Evolutionary conservation across 2,113 vertebrate genomes (phyloP).

Genomic region (Hemibagrus wyckioides): DNA sequence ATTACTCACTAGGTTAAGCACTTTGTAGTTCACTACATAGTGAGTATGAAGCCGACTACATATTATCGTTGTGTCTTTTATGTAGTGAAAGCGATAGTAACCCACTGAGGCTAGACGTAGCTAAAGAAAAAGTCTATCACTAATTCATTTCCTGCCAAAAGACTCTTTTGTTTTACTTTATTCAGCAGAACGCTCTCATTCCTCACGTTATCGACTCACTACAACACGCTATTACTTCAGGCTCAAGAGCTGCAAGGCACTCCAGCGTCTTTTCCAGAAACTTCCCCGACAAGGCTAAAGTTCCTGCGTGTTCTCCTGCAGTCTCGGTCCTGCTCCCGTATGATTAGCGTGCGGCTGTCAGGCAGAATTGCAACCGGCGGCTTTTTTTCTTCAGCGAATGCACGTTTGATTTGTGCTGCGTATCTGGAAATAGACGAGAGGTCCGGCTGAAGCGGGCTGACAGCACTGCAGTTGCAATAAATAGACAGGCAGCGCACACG

Average conservation of each 20-base stretch:
- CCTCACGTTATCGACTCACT: not conserved
- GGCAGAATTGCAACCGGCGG: not conserved
- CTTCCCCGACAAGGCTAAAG: not conserved
- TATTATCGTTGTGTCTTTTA: not conserved
- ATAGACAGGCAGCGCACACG: constrained; percentile 11
- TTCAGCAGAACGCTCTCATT: constrained; percentile 16
- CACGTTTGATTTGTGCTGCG: constrained; percentile 28
- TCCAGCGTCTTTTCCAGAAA: not conserved
- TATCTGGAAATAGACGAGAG: constrained; percentile 18
- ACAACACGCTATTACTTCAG: not conserved
- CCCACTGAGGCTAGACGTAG: not conserved
- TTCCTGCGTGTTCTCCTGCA: not conserved
- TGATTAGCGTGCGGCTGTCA: constrained; percentile 17
- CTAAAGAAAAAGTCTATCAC: not conserved
- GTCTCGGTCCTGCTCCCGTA: not conserved
- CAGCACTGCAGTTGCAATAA: constrained; percentile 16
- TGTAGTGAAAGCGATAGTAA: not conserved
- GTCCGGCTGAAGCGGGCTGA: constrained; percentile 15
- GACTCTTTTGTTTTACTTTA: not conserved
- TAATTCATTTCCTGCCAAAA: constrained; percentile 8
- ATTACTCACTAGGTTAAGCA: not conserved
- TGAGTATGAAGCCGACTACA: not conserved
- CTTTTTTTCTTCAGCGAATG: not conserved
- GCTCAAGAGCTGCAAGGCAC: not conserved
- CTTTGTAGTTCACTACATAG: not conserved